A percentile compares a stretch with the other conserved stretches of the same genome.
Evolutionary conservation across 2,888 invertebrate genomes (phyloP).

Genomic region (Tribolium freemani): DNA sequence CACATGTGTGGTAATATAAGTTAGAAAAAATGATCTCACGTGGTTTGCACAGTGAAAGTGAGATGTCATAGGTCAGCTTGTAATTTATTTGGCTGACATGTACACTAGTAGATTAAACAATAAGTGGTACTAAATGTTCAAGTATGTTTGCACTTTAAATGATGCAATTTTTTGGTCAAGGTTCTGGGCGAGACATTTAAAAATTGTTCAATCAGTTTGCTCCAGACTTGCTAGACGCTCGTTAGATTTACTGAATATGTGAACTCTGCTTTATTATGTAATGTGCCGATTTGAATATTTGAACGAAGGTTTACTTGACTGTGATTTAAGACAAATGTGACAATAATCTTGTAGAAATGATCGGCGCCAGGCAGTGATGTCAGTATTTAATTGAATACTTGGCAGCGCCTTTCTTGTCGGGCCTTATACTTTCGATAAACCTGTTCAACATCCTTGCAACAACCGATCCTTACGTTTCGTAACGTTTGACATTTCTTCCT

Average conservation of each 20-base stretch:
- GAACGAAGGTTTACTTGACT: neutral
- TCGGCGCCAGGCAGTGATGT: neutral
- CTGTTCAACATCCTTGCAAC: constrained; percentile 45
- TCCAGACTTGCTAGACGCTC: neutral
- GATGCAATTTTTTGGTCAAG: neutral
- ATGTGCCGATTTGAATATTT: neutral
- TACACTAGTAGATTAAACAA: neutral
- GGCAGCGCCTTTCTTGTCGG: constrained; percentile 18
- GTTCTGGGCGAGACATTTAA: neutral
- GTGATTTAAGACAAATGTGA: neutral
- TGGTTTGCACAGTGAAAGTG: constrained; percentile 40
- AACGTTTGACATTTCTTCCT: constrained; percentile 43
- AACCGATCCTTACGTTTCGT: constrained; percentile 54
- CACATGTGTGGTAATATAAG: constrained; percentile 1
- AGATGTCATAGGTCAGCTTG: constrained; percentile 39
- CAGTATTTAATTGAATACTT: constrained; percentile 17
- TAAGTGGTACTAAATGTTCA: constrained; percentile 1
- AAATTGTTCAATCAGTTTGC: neutral
- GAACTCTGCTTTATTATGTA: no score
- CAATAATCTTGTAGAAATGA: neutral
- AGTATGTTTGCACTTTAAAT: neutral
- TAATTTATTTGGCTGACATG: constrained; percentile 10
- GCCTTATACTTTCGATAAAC: constrained; percentile 41
- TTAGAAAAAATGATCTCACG: constrained; percentile 14
- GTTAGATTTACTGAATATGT: neutral